Conservation (phyloP, 1,140 invertebrate genomes). For the Zelostemma sp. region DNA sequence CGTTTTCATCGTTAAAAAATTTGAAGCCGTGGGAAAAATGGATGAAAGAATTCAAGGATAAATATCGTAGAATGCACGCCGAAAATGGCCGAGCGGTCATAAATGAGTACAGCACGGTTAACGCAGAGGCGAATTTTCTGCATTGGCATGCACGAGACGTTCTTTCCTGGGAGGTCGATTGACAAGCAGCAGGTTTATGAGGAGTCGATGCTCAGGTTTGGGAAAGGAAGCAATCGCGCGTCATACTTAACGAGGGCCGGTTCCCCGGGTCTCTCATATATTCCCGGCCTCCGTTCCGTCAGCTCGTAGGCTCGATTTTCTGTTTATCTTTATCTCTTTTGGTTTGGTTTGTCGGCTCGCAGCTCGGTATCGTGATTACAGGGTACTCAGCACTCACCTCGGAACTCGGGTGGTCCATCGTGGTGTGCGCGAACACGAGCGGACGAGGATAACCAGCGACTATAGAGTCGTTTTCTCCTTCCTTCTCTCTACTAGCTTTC, state of each 20-base stretch:
- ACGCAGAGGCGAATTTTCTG: no score
- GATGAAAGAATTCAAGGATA: no score
- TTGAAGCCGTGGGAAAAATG: no score
- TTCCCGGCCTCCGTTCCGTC: constrained; percentile 48
- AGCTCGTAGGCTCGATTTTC: constrained; percentile 67
- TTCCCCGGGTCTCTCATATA: constrained; percentile 38
- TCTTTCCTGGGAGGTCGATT: constrained; percentile 17
- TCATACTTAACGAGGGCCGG: constrained; percentile 68
- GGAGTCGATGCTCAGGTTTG: constrained; percentile 19
- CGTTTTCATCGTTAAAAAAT: no score
- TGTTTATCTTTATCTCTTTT: constrained; percentile 72
- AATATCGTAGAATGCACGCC: no score
- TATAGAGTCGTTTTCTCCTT: constrained; percentile 40
- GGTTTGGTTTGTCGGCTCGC: constrained; percentile 70
- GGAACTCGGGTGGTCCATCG: constrained; percentile 68
- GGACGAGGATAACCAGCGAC: constrained; percentile 42
- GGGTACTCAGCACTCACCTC: constrained; percentile 69
- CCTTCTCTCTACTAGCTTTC: constrained; percentile 19
- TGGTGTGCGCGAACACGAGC: constrained; percentile 43
- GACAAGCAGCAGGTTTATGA: constrained; percentile 20
- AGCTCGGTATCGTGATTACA: constrained; percentile 69
- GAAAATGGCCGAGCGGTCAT: no score
- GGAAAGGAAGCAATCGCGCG: constrained; percentile 65
- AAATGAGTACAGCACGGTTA: no score
- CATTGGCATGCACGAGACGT: no score